Evolutionary conservation across 2,888 invertebrate species (phyloP).

Genomic region (Auanema freiburgensis): DNA sequence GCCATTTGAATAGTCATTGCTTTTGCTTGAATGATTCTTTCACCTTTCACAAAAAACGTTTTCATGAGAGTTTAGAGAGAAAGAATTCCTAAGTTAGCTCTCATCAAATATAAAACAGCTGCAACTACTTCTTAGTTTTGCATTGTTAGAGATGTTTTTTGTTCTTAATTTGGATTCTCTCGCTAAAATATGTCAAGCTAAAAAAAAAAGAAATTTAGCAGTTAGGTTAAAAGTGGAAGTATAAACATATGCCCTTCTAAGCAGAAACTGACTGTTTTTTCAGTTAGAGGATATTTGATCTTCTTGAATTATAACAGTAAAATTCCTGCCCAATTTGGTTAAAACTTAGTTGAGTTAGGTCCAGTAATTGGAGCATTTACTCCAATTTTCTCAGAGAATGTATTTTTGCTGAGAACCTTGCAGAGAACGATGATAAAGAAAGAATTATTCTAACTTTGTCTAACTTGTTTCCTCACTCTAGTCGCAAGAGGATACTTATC

Average conservation of each 20-base stretch:
- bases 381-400: neutral
- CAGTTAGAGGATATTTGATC: too few relatives aligned
- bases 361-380: neutral
- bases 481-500: too few relatives aligned
- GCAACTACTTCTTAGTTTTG: too few relatives aligned
- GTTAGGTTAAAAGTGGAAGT: neutral
- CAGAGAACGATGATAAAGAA: too few relatives aligned
- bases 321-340: too few relatives aligned
- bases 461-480: too few relatives aligned
- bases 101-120: too few relatives aligned
- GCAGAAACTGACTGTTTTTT: neutral
- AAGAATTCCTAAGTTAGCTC: neutral
- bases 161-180: too few relatives aligned
- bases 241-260: neutral
- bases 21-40: neutral
- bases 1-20: neutral
- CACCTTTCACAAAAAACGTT: neutral
- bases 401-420: too few relatives aligned
- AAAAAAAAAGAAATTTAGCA: neutral
- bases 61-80: neutral
- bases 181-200: neutral
- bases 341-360: neutral
- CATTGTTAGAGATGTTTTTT: too few relatives aligned
- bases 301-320: too few relatives aligned
- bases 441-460: too few relatives aligned